Evolutionary conservation across 2,113 vertebrate species (phyloP), one percentile per base, ranked within the genome.

Genomic region (Holacanthus passer): DNA sequence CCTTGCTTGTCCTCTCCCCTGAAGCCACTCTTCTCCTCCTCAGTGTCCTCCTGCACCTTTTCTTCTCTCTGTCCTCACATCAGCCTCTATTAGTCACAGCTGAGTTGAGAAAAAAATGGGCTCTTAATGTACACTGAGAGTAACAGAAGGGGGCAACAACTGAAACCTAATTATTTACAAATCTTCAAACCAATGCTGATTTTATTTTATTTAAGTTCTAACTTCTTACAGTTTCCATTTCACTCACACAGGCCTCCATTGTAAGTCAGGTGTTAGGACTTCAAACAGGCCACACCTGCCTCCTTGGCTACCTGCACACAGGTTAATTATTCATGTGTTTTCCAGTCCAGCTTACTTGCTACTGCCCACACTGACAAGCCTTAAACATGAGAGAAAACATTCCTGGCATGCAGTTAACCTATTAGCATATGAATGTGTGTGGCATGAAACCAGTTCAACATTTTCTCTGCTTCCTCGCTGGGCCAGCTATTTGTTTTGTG

Each of bases 371-470:
- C 45, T 2, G 27, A 66, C 39, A 14, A 41, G 55, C 27, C 43
- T 19, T 47, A 3, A 45, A 74, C 66, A 68, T 41, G 14, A 62
- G n/a, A 43, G 32, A 19, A 84, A 77, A 59, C 64, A 89, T 88
- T 58, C 37, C 66, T 79, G 82, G 79, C 59, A 86, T 80, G 80
- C 67, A 68, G 56, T 77, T 83, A 78, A 86, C 45, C 65, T n/a
- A 93, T 93, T 91, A 90, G 70, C 89, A 90, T 91, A 90, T 89
- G 89, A 90, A 88, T 89, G 83, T 76, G 72, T 84, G 83, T 52
- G 82, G 73, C 58, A 53, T 82, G 85, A 84, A 90, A 92, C 83
- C 83, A 88, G 90, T 88, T 82, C 80, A 90, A 77, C 81, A 71
- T 81, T 86, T 74, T 86, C 69, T 27, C 45, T 47, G 56, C 74